These are phyloP conservation scores for Prunella fulvescens DNA, from an alignment of 2,113 vertebrate genomes.

Conservation along the genomic window DNA sequence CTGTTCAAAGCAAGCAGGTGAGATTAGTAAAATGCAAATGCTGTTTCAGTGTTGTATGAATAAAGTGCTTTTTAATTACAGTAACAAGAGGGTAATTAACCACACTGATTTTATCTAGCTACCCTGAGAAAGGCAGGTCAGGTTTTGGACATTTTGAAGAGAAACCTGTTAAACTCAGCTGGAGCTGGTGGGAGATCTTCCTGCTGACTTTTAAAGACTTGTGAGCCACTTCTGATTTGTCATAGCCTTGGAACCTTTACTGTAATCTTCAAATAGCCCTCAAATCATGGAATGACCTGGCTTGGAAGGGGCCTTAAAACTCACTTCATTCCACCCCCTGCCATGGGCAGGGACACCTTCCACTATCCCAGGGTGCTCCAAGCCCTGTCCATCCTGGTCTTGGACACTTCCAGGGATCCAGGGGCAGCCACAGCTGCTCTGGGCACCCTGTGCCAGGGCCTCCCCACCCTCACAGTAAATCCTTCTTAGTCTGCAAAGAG, in stretches of 20 bases:
- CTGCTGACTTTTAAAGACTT: background rate
- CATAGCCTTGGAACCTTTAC: background rate
- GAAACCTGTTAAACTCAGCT: background rate
- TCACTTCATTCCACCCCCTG: background rate
- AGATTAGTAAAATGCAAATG: background rate
- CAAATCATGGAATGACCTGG: background rate
- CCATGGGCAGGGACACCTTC: background rate
- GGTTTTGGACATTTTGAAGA: background rate
- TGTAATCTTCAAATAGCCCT: background rate
- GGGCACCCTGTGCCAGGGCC: background rate
- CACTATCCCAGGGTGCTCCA: background rate
- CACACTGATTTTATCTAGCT: background rate
- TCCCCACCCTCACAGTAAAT: background rate
- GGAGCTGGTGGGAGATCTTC: background rate
- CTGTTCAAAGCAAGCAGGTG: constrained; percentile 68
- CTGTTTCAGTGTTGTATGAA: background rate
- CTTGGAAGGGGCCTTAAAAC: background rate
- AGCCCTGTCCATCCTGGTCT: rapidly evolving
- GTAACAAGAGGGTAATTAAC: background rate
- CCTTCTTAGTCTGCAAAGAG: background rate
- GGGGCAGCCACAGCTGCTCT: background rate
- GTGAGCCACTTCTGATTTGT: background rate
- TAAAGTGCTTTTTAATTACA: background rate
- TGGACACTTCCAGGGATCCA: background rate
- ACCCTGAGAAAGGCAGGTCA: background rate